A percentile compares a stretch with the other conserved stretches of the same genome.
phyloP scores from a whole-genome alignment of 2,113 vertebrate genomes.

The Prietella phreatophila region DNA sequence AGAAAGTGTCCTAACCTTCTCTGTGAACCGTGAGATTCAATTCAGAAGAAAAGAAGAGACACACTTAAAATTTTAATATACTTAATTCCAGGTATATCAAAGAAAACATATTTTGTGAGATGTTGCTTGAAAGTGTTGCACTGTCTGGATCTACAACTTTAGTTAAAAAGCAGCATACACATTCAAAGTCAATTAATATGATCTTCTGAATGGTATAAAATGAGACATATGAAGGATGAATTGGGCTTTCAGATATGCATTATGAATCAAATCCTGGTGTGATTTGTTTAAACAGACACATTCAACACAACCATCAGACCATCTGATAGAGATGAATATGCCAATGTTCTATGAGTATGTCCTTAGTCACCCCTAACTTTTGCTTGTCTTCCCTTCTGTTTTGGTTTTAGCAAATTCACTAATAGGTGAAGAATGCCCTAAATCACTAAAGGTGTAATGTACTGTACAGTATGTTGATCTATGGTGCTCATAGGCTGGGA shows the following conservation, averaged over 20 bases:
- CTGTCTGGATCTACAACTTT: background rate
- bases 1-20: conserved; percentile 26
- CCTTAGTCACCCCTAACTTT: background rate
- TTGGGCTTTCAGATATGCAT: background rate
- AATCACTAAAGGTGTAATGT: background rate
- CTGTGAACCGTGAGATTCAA: conserved; percentile 1
- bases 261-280: background rate
- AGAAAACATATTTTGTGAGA: background rate
- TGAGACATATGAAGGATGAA: background rate
- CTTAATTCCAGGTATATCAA: conserved; percentile 43
- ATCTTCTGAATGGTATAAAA: background rate
- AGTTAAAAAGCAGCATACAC: background rate
- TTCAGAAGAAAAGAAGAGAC: conserved; percentile 16
- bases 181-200: background rate
- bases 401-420: background rate
- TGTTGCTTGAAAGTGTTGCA: background rate
- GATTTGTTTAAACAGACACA: background rate
- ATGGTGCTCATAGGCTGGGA: background rate
- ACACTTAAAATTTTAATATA: conserved; percentile 33
- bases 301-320: background rate
- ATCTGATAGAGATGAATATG: background rate
- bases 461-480: background rate
- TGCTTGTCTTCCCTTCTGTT: background rate
- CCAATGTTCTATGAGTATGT: background rate
- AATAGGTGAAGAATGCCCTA: background rate